Conservation (phyloP, 2,888 invertebrate species). For the Hyppa rectilinea region DNA sequence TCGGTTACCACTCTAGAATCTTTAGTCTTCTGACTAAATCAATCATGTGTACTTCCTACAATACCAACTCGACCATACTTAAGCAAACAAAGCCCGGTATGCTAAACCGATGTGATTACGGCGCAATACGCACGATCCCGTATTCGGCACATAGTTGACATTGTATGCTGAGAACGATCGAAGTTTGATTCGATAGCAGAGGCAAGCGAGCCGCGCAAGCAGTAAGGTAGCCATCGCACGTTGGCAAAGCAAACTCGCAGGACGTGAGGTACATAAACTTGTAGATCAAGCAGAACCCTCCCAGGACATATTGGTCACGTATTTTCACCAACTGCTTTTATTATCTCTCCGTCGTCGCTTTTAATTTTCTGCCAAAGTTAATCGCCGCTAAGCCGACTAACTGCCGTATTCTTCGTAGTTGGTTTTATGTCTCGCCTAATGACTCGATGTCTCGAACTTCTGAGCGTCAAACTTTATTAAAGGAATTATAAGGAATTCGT, state of each 20-base stretch:
- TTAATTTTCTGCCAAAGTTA: slow-evolving; percentile 85
- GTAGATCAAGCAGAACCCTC: slow-evolving; percentile 76
- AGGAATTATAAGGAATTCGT: slow-evolving; percentile 52
- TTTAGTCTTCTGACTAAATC: background rate
- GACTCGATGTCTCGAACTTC: slow-evolving; percentile 65
- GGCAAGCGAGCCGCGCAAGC: slow-evolving; percentile 75
- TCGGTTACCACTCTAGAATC: background rate
- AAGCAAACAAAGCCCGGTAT: slow-evolving; percentile 22
- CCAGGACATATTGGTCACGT: slow-evolving; percentile 89
- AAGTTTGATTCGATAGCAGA: slow-evolving; percentile 82
- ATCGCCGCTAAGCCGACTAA: slow-evolving; percentile 78
- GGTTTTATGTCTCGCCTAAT: slow-evolving; percentile 73
- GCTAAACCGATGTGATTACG: slow-evolving; percentile 46
- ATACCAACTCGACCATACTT: background rate
- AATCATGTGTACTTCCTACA: background rate
- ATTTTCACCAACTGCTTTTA: slow-evolving; percentile 84
- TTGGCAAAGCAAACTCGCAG: slow-evolving; percentile 86
- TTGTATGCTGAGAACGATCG: slow-evolving; percentile 78
- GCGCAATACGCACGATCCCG: slow-evolving; percentile 49
- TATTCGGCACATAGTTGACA: slow-evolving; percentile 66
- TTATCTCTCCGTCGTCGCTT: slow-evolving; percentile 83
- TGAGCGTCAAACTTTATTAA: slow-evolving; percentile 60
- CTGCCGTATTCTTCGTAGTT: slow-evolving; percentile 78
- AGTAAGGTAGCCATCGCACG: slow-evolving; percentile 84
- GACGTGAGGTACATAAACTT: slow-evolving; percentile 87